Conservation (phyloP, 1,140 invertebrate genomes). For the Ips nitidus region DNA sequence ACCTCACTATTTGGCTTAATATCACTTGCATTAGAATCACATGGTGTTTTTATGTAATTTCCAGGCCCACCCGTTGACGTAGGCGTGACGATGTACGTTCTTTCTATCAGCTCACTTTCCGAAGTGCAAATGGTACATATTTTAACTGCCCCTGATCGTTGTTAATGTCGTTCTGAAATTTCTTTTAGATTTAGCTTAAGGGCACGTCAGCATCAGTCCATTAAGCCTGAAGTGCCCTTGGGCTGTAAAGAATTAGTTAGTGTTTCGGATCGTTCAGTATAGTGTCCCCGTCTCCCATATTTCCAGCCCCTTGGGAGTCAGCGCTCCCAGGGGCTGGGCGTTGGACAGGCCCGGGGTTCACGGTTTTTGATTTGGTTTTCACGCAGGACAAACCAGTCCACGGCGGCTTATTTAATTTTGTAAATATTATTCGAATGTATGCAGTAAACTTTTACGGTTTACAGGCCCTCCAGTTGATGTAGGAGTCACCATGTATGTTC, state of each 20-base stretch:
- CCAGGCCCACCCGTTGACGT: slow-evolving; percentile 94
- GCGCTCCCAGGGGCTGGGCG: slow-evolving; percentile 14
- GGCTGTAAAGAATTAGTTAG: background rate
- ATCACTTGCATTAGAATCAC: background rate
- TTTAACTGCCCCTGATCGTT: slow-evolving; percentile 1
- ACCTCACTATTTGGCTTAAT: background rate
- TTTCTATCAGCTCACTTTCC: slow-evolving; percentile 97
- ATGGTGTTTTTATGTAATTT: slow-evolving; percentile 52
- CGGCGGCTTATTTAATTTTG: background rate
- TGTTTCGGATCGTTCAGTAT: slow-evolving; percentile 22
- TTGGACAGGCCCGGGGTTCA: slow-evolving; percentile 35
- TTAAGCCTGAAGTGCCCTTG: background rate
- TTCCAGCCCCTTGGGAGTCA: slow-evolving; percentile 19
- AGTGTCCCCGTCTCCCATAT: slow-evolving; percentile 31
- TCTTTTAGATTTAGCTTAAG: background rate
- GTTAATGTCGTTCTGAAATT: slow-evolving; percentile 4
- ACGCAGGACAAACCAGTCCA: slow-evolving; percentile 3
- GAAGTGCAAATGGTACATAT: slow-evolving; percentile 96
- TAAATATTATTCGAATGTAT: background rate
- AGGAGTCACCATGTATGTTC: slow-evolving; percentile 97
- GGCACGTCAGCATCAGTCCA: no score
- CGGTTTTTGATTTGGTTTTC: slow-evolving; percentile 38
- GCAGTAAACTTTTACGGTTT: slow-evolving; percentile 54
- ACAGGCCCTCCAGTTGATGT: slow-evolving; percentile 93
- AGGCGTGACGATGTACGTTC: slow-evolving; percentile 97